phyloP scores from a whole-genome alignment of 2,888 invertebrate genomes.

The Machimus atricapillus region DNA sequence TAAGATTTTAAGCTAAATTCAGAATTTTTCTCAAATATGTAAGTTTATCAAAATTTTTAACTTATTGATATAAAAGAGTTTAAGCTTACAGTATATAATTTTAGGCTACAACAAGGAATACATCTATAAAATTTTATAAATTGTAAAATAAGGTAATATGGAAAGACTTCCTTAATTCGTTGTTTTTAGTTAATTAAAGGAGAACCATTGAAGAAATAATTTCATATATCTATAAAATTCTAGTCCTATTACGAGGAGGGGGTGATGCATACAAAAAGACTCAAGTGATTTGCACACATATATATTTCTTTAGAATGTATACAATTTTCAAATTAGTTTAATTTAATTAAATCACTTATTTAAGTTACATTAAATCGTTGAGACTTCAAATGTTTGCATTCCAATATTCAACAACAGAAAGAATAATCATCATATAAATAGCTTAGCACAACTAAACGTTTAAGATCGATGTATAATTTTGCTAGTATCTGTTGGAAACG shows the following conservation, averaged over 20 bases:
- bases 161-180: neutral
- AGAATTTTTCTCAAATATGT: no score
- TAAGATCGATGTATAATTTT: slow-evolving; percentile 13
- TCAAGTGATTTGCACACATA: slow-evolving; percentile 41
- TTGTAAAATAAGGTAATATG: neutral
- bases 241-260: neutral
- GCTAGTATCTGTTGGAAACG: neutral
- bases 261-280: neutral
- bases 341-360: slow-evolving; percentile 32
- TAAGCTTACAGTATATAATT: no score
- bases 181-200: neutral
- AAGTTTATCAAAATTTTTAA: no score
- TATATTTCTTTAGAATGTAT: slow-evolving; percentile 39
- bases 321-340: slow-evolving; percentile 40
- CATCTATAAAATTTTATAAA: no score
- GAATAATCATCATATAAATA: slow-evolving; percentile 31
- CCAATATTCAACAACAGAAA: slow-evolving; percentile 38
- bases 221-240: neutral
- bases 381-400: slow-evolving; percentile 4
- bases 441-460: slow-evolving; percentile 10
- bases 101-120: no score
- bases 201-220: neutral
- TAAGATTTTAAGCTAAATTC: no score
- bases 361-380: slow-evolving; percentile 23
- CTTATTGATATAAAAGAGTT: no score